A percentile compares a stretch with the other conserved stretches of the same genome.
These are phyloP conservation scores for Sphaerophoria taeniata DNA, from an alignment of 2,888 invertebrate species.

Conservation along the genomic window DNA sequence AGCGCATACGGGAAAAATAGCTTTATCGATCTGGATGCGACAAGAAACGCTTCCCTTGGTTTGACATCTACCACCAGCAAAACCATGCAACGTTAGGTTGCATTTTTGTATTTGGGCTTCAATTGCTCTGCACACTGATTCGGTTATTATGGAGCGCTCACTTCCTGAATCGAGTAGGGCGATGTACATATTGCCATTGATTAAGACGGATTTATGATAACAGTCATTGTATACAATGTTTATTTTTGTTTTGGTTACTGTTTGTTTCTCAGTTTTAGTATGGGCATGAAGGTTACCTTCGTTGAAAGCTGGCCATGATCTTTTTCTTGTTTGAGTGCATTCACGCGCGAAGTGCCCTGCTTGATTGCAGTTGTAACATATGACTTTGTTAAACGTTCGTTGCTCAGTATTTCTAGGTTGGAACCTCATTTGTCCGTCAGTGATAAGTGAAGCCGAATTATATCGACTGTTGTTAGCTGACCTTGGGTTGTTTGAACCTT, in stretches of 20 bases:
- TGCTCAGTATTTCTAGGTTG: not conserved
- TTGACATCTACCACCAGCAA: slow-evolving; percentile 32
- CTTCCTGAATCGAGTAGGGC: slow-evolving; percentile 31
- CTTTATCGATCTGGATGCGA: slow-evolving; percentile 15
- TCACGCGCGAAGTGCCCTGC: slow-evolving; percentile 24
- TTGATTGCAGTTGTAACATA: slow-evolving; percentile 19
- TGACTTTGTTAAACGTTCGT: not conserved
- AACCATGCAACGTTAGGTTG: slow-evolving; percentile 12
- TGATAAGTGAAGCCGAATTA: not conserved
- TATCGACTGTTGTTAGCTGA: not conserved
- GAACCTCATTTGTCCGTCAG: not conserved
- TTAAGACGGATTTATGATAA: slow-evolving; percentile 31
- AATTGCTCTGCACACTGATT: slow-evolving; percentile 5
- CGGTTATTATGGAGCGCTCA: slow-evolving; percentile 18
- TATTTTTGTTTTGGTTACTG: not conserved
- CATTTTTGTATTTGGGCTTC: not conserved
- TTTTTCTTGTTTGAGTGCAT: slow-evolving; percentile 10
- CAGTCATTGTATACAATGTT: slow-evolving; percentile 35
- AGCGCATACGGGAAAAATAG: slow-evolving; percentile 9
- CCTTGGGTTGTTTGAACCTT: not conserved
- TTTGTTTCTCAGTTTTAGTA: slow-evolving; percentile 1
- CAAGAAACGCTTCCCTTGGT: not conserved
- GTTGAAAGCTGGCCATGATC: not conserved
- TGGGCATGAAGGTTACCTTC: not conserved
- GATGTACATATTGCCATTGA: slow-evolving; percentile 2